Base-by-base conservation (phyloP, 2,888 invertebrate species). In the Timema podura region DNA sequence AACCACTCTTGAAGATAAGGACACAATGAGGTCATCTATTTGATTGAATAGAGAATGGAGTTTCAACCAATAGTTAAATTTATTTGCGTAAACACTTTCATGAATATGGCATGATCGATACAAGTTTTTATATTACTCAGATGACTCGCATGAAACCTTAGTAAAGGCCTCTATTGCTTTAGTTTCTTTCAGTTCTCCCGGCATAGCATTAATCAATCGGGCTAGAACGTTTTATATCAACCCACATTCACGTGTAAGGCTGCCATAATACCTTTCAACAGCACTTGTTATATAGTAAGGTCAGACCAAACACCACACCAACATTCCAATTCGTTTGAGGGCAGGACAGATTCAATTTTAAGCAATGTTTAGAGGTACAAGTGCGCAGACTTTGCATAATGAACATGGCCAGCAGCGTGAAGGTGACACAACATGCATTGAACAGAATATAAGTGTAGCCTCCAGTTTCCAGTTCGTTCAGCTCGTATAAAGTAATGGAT, bases 321-420 rank as follows among this genome's bases (percentile, higher is more conserved):
- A 57, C n/a, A 57, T 49, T 49, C n/a, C n/a, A n/a, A n/a, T n/a
- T n/a, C n/a, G n/a, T n/a, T n/a, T n/a, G n/a, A n/a, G n/a, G n/a
- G n/a, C n/a, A 57, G 57, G n/a, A 57, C 57, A 57, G n/a, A 57
- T 57, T 57, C 57, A 57, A 57, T 57, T 57, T 57, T 57, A 57
- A 57, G 57, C 57, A 57, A 15, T n/a, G 57, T 57, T 57, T 57
- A 16, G 57, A 57, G 57, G n/a, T 57, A 57, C 57, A 57, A 57
- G 57, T 57, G 57, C 57, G 57, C 57, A 57, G 57, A 57, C 16
- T 57, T 57, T 6, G 57, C 57, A 57, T 57, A 57, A 16, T 57
- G 57, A 57, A 57, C 57, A 57, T 57, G 13, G n/a, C 57, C 57
- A 57, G 13, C 57, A 57, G 57, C 57, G 16, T 57, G n/a, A 57